A percentile compares a stretch with the other conserved stretches of the same genome.
These are phyloP conservation scores for Cnemophilus loriae DNA, from an alignment of 2,113 vertebrate species.

Conservation along the genomic window DNA sequence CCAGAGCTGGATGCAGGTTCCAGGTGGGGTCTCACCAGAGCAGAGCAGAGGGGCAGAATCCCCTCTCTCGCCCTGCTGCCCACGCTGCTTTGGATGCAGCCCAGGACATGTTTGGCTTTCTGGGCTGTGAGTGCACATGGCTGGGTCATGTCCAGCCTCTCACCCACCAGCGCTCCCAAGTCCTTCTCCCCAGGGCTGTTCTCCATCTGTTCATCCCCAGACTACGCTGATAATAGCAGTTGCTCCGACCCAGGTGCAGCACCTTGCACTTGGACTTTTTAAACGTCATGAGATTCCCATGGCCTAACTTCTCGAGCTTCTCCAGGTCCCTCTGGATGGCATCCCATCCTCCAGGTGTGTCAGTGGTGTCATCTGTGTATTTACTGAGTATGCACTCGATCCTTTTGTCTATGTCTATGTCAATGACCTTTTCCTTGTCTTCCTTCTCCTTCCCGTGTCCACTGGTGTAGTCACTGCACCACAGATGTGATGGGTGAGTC, in stretches of 20 bases:
- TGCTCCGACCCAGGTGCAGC: not conserved
- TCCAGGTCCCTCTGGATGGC: not conserved
- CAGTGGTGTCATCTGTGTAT: not conserved
- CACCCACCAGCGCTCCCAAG: not conserved
- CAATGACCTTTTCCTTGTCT: not conserved
- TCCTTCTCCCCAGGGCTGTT: not conserved
- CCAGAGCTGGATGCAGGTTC: not conserved
- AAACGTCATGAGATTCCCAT: not conserved
- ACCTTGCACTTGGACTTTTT: not conserved
- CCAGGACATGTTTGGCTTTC: not conserved
- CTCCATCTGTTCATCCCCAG: not conserved
- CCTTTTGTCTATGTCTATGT: not conserved
- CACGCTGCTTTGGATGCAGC: not conserved
- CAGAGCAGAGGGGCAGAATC: not conserved
- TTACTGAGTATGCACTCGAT: not conserved
- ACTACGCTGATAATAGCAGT: rapidly evolving
- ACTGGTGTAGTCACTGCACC: not conserved
- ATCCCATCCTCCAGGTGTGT: not conserved
- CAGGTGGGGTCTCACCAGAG: not conserved
- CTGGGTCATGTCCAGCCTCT: not conserved
- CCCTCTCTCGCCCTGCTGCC: not conserved
- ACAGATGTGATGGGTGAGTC: not conserved
- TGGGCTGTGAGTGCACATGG: not conserved
- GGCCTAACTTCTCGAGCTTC: rapidly evolving
- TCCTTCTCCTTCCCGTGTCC: not conserved